Evolutionary conservation across 2,888 invertebrate species (phyloP).

Genomic region (Elegia similella): DNA sequence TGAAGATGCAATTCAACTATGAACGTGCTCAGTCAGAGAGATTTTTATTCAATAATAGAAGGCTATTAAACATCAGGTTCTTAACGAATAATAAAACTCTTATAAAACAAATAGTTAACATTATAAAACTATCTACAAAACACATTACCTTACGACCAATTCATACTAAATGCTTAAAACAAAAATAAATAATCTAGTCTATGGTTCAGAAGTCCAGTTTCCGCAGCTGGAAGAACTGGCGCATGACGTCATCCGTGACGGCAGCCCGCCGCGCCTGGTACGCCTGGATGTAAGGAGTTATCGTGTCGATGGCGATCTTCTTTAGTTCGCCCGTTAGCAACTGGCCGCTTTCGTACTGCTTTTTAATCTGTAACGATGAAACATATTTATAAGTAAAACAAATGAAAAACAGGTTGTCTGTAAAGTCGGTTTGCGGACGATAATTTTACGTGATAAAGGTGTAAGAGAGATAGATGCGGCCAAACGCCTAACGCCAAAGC

Average conservation of each 20-base stretch:
- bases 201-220: conserved; percentile 82
- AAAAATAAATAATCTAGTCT: conserved; percentile 11
- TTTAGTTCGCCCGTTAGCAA: conserved; percentile 97
- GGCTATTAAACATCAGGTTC: no score
- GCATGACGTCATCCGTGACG: conserved; percentile 92
- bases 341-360: conserved; percentile 92
- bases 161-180: background rate
- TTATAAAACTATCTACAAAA: background rate
- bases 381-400: no score
- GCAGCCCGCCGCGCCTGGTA: conserved; percentile 91
- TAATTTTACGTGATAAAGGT: no score
- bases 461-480: no score
- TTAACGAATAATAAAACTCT: no score
- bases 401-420: no score
- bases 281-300: conserved; percentile 86
- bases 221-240: conserved; percentile 92
- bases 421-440: no score
- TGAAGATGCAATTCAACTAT: no score
- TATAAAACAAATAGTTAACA: no score
- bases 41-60: no score
- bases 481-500: no score
- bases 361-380: conserved; percentile 58
- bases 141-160: background rate
- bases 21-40: no score
- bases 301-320: conserved; percentile 89